Base-by-base conservation (phyloP, 2,888 invertebrate genomes). In the Eremobia ochroleuca region DNA sequence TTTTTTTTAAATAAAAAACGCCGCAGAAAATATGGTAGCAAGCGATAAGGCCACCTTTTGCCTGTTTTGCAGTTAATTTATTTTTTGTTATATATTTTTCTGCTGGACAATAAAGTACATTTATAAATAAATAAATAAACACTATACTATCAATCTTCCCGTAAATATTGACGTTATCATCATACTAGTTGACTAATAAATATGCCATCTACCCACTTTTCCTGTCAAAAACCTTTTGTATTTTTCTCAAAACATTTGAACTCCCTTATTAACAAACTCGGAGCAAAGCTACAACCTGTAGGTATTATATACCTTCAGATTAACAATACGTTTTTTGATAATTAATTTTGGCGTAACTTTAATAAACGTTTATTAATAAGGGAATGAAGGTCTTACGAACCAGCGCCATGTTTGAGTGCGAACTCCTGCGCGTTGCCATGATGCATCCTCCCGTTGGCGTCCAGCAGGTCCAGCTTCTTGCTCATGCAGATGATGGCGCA, bases 401-500 rank as follows among this genome's bases (percentile, higher is more conserved):
- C 93, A 83, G 93, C 94, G 25, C 94, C 94, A 61, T 94, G 92
- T n/a, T 83, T 85, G 71, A 89, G 73, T 0, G 93, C 94, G 31
- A 92, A 94, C 74, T 94, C 93, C 77, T 91, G 88, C 0, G 93
- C 89, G 31, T 93, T 93, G 1, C 92, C 94, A 49, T 94, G 94
- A 25, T 93, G 94, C 28, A 94, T 74, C 34, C 89, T 92, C 0
- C 94, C 94, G 2, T 83, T 86, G 0, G 77, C 78, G 70, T 92
- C 92, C 4, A 94, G 79, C 21, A 94, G 88, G 25, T 94, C 89
- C 28, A 94, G 85, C 75, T 94, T 94, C 83, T 92, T 91, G 84
- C 93, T 92, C 94, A 94, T 94, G 86, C 94, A 94, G 79, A 93
- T 89, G 77, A 94, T 92, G 69, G 92, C 91, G 65, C 94, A 94